Evolutionary conservation across 1,140 invertebrate genomes (phyloP), one percentile per base, ranked within the genome.

Genomic region (Odontomachus brunneus): DNA sequence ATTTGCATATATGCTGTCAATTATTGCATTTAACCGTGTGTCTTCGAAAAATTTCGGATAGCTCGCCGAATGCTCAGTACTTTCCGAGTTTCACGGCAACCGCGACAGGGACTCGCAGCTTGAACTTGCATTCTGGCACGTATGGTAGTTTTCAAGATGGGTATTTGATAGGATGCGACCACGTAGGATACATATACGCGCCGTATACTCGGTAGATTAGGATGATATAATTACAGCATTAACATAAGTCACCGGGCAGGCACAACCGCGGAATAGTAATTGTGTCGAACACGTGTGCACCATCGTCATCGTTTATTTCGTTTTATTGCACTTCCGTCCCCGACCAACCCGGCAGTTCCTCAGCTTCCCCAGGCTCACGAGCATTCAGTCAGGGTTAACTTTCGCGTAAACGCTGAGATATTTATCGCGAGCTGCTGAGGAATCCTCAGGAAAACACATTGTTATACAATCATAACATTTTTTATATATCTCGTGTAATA

Each of bases 201-300:
- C 84, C 84, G 86, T 80, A 71, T 80, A 89, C 89, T 89, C 89
- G 89, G 90, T 92, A 94, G 93, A 94, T 94, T 93, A 94, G 92
- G 91, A 93, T 93, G 93, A 94, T 94, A 94, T 94, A 94, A 94
- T 94, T 94, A 93, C 91, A 90, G 90, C 91, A 94, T 94, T 94
- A 94, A 94, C 93, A 94, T 94, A 94, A 94, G 93, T 94, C 93
- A 93, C 89, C 92, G 91, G 88, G 90, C 90, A 90, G 88, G 90
- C 29, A 93, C 93, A 88, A 49, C 87, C 86, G 85, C 86, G 89
- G 93, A 94, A 94, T 94, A 94, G 89, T 93, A 94, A 94, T 94
- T 84, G 91, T 91, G 91, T 91, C 90, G 89, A 93, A 94, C 91
- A 93, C 92, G 88, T 91, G 92, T 91, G 91, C 84, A 65, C 82